These are phyloP conservation scores for Dendroctonus ponderosae DNA, from an alignment of 1,140 invertebrate genomes.

Conservation along the genomic window DNA sequence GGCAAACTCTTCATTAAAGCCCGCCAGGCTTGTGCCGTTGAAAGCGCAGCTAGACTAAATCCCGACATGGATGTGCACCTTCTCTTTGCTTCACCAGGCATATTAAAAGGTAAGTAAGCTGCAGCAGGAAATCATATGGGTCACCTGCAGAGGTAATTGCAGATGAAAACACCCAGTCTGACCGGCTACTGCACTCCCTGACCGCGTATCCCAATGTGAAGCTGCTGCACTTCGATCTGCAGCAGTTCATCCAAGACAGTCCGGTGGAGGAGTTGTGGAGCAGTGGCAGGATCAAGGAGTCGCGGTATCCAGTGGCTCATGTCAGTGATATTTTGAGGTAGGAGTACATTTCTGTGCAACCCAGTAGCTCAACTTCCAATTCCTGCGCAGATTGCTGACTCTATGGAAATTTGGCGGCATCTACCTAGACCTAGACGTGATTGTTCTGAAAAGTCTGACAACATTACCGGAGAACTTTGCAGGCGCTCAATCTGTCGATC, in stretches of 20 bases:
- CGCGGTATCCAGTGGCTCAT: constrained; percentile 59
- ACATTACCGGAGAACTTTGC: constrained; percentile 61
- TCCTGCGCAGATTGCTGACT: constrained; percentile 58
- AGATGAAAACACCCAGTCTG: constrained; percentile 41
- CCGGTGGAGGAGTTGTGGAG: constrained; percentile 61
- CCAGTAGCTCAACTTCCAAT: neutral
- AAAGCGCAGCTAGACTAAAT: constrained; percentile 63
- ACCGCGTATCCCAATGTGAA: constrained; percentile 59
- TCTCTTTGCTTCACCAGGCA: constrained; percentile 55
- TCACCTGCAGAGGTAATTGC: neutral
- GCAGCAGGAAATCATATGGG: neutral
- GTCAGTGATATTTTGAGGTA: constrained; percentile 62
- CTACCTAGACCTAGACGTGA: constrained; percentile 74
- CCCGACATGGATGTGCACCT: constrained; percentile 58
- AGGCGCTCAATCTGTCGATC: constrained; percentile 59
- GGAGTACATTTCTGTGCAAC: neutral
- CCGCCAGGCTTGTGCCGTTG: constrained; percentile 65
- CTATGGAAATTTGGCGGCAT: constrained; percentile 75
- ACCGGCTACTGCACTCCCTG: constrained; percentile 52
- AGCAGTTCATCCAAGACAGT: constrained; percentile 58
- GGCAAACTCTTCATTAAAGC: constrained; percentile 51
- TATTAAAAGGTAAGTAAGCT: constrained; percentile 41
- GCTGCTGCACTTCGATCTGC: constrained; percentile 56
- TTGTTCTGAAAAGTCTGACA: constrained; percentile 63
- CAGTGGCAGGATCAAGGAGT: constrained; percentile 55